phyloP scores from a whole-genome alignment of 2,113 vertebrate species.

The Polyodon spathula region DNA sequence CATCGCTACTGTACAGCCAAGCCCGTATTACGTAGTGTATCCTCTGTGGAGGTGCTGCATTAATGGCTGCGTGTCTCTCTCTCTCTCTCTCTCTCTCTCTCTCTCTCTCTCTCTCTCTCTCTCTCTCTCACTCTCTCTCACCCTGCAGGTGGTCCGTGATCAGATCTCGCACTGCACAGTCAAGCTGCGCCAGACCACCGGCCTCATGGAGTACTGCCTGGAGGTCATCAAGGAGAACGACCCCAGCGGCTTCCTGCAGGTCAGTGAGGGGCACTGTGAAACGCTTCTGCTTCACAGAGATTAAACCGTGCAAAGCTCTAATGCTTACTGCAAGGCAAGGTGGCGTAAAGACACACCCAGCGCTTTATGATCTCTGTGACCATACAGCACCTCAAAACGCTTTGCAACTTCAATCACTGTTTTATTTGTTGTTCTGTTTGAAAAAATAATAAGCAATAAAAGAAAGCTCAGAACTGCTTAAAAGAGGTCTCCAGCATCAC shows the following conservation, averaged over 20 bases:
- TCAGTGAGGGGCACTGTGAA: constrained; percentile 26
- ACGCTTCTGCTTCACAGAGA: too few relatives aligned
- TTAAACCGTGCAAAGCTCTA: too few relatives aligned
- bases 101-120: not conserved
- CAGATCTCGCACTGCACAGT: constrained; percentile 97
- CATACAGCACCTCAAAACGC: not conserved
- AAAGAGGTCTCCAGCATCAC: not conserved
- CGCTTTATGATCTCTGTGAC: too few relatives aligned
- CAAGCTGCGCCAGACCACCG: constrained; percentile 93
- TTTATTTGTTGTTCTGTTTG: too few relatives aligned
- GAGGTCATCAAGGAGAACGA: constrained; percentile 99
- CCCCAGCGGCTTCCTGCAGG: constrained; percentile 95
- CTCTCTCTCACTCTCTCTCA: not conserved
- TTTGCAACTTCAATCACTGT: too few relatives aligned
- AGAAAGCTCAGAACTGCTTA: too few relatives aligned
- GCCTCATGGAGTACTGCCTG: constrained; percentile 96
- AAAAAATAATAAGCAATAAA: too few relatives aligned
- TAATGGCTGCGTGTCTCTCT: not conserved
- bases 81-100: not conserved
- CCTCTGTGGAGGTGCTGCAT: not conserved
- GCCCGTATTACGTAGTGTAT: too few relatives aligned
- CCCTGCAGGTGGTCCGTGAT: constrained; percentile 83
- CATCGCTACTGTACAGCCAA: too few relatives aligned
- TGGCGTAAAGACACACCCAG: too few relatives aligned
- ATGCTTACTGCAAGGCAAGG: too few relatives aligned